A percentile compares a stretch with the other conserved stretches of the same genome.
These are phyloP conservation scores for Patella caerulea DNA, from an alignment of 2,888 invertebrate species.

Conservation along the genomic window DNA sequence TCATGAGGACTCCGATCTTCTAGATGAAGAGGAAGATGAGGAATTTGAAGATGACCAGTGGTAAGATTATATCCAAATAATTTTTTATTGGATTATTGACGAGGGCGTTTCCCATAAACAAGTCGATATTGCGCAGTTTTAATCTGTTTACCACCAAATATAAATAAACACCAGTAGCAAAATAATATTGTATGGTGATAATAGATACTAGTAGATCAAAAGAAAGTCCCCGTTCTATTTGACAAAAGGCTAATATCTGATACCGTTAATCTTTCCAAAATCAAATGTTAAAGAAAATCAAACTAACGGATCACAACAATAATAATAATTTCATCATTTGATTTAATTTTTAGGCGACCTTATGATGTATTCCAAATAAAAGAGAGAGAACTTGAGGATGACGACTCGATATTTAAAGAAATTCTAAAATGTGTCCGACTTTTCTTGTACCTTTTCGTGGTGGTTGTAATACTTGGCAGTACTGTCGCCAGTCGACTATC, in stretches of 20 bases:
- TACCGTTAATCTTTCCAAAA: too few species aligned
- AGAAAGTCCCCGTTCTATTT: too few species aligned
- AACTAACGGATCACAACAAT: too few species aligned
- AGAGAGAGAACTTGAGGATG: constrained; percentile 59
- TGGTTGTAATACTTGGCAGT: constrained; percentile 85
- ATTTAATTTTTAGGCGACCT: constrained; percentile 47
- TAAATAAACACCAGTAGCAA: too few species aligned
- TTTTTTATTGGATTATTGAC: neutral
- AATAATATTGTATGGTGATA: too few species aligned
- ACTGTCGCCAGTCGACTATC: constrained; percentile 91
- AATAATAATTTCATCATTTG: too few species aligned
- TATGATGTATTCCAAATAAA: constrained; percentile 62
- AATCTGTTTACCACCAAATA: too few species aligned
- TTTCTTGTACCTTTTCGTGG: constrained; percentile 87
- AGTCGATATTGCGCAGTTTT: too few species aligned
- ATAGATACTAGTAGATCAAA: too few species aligned
- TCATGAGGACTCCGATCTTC: neutral
- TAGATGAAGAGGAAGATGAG: constrained; percentile 16
- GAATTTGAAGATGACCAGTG: constrained; percentile 30
- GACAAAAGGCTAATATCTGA: too few species aligned
- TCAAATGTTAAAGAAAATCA: too few species aligned
- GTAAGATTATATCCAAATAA: constrained; percentile 13
- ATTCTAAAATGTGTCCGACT: constrained; percentile 72
- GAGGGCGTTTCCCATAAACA: too few species aligned
- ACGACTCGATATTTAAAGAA: constrained; percentile 58